phyloP scores from a whole-genome alignment of 2,113 vertebrate species.

The Cebidichthys violaceus region DNA sequence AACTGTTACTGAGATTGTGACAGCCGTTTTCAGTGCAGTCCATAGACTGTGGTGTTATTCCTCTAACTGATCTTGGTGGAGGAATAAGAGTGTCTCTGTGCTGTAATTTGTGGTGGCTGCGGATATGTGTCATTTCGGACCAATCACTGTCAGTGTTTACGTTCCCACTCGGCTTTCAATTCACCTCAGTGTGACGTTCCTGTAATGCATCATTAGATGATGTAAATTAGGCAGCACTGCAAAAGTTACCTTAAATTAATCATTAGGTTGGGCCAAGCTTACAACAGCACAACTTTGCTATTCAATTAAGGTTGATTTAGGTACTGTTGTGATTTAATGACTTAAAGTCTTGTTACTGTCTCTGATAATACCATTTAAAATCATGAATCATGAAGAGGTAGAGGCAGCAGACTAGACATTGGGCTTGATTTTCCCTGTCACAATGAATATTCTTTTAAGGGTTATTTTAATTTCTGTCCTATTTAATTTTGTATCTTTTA shows the following conservation, averaged over 20 bases:
- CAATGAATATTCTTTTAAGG: background rate
- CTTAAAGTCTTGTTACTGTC: background rate
- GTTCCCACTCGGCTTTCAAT: background rate
- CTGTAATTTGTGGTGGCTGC: background rate
- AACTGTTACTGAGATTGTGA: slow-evolving; percentile 10
- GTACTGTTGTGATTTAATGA: background rate
- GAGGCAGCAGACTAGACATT: background rate
- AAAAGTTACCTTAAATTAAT: background rate
- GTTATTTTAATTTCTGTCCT: background rate
- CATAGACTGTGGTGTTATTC: background rate
- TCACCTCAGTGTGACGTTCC: background rate
- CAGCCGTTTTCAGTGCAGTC: background rate
- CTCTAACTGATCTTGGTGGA: slow-evolving; percentile 3
- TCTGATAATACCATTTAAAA: background rate
- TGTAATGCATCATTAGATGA: background rate
- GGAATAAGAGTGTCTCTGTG: background rate
- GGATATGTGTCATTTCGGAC: slow-evolving; percentile 4
- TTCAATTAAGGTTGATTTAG: background rate
- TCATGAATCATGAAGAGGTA: too few relatives aligned
- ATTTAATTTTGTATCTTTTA: background rate
- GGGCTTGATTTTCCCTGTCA: background rate
- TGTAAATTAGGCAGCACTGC: background rate
- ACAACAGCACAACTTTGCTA: background rate
- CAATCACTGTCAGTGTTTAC: background rate
- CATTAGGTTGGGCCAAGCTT: background rate